Conservation (phyloP, 2,888 invertebrate genomes). For the Lordiphosa fenestrarum region DNA sequence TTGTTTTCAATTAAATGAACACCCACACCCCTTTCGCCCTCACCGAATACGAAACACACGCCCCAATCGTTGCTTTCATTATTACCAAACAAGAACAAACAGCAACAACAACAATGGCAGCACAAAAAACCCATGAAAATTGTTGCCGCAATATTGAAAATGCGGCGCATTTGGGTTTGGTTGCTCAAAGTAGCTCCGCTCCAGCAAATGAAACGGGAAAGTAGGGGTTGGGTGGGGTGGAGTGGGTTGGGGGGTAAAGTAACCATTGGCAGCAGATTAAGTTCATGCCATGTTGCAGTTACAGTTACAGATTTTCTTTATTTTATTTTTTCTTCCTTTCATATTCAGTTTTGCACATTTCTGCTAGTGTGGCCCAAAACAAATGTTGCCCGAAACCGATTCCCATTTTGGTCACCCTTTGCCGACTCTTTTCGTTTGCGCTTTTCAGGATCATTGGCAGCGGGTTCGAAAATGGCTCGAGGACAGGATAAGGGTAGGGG, state of each 20-base stretch:
- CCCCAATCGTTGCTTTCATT: slow-evolving; percentile 68
- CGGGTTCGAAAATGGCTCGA: slow-evolving; percentile 37
- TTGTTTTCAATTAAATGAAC: slow-evolving; percentile 70
- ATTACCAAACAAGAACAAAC: slow-evolving; percentile 50
- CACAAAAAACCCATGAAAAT: slow-evolving; percentile 56
- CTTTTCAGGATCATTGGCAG: slow-evolving; percentile 72
- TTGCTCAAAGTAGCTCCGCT: slow-evolving; percentile 32
- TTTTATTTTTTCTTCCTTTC: slow-evolving; percentile 30
- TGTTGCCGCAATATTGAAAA: slow-evolving; percentile 73
- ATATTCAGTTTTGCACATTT: slow-evolving; percentile 65
- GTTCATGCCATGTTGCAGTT: slow-evolving; percentile 74
- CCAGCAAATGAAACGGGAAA: slow-evolving; percentile 65
- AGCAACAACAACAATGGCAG: slow-evolving; percentile 22
- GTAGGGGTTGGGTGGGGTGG: slow-evolving; percentile 9
- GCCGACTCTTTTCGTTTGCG: slow-evolving; percentile 49
- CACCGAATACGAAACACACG: slow-evolving; percentile 20
- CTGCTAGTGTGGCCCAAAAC: slow-evolving; percentile 62
- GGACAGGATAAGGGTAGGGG: neutral
- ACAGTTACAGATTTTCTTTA: slow-evolving; percentile 63
- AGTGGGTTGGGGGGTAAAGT: slow-evolving; percentile 8
- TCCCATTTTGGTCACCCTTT: slow-evolving; percentile 52
- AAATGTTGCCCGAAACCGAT: slow-evolving; percentile 69
- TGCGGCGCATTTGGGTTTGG: slow-evolving; percentile 64
- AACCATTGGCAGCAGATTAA: slow-evolving; percentile 69
- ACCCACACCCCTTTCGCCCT: slow-evolving; percentile 31